Percentiles rank a stretch among this genome's conserved stretches.
phyloP scores from a whole-genome alignment of 2,888 invertebrate genomes.

The Agrochola lychnidis region DNA sequence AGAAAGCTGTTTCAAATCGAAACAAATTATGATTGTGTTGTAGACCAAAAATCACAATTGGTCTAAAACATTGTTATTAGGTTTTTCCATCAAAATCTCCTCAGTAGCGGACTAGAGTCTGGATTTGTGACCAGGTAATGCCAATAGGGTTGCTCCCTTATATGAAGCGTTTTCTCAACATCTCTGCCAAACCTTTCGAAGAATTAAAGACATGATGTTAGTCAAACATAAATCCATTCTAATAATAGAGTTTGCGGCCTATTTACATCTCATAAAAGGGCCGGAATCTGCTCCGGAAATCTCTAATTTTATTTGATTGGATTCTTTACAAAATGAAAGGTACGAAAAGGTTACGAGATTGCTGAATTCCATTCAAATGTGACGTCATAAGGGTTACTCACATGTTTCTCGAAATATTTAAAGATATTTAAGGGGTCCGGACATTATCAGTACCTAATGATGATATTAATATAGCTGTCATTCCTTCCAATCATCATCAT shows the following conservation, averaged over 20 bases:
- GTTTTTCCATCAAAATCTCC: not conserved
- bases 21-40: no score
- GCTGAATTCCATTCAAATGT: constrained; percentile 22
- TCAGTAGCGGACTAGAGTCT: not conserved
- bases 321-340: constrained; percentile 27
- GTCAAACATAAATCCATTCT: not conserved
- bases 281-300: constrained; percentile 23
- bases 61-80: not conserved
- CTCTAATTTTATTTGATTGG: constrained; percentile 28
- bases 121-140: not conserved
- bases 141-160: no score
- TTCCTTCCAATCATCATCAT: no score
- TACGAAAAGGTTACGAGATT: constrained; percentile 32
- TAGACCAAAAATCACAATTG: no score
- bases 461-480: no score
- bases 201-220: not conserved
- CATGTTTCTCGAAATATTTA: not conserved
- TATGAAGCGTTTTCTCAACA: not conserved
- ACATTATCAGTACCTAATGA: no score
- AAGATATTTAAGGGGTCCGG: not conserved
- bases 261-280: constrained; percentile 24
- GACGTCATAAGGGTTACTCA: not conserved
- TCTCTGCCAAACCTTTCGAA: no score
- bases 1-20: no score
- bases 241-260: constrained; percentile 17